Conservation (phyloP, 2,888 invertebrate species). For the Drosophila cognata region DNA sequence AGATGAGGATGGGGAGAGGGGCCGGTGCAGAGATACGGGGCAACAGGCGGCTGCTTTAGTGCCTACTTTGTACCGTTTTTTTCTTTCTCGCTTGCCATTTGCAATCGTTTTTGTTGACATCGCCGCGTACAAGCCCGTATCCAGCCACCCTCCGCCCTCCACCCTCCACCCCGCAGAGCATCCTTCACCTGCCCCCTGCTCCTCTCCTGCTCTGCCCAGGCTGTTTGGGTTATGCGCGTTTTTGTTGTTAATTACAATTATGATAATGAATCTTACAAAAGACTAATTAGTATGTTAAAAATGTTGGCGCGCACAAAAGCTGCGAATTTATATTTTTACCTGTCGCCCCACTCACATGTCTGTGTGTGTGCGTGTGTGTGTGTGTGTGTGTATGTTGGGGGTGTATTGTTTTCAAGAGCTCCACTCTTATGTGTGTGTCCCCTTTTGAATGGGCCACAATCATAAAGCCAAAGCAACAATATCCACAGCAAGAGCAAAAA, state of each 20-base stretch:
- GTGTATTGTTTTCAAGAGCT: constrained; percentile 57
- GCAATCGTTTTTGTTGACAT: constrained; percentile 60
- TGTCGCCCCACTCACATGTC: constrained; percentile 38
- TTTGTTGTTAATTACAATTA: constrained; percentile 80
- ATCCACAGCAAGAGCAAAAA: constrained; percentile 27
- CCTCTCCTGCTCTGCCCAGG: too few species aligned
- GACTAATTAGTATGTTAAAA: constrained; percentile 80
- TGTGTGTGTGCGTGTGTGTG: constrained; percentile 7
- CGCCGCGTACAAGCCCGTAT: constrained; percentile 34
- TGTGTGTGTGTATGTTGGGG: constrained; percentile 18
- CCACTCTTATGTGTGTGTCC: constrained; percentile 45
- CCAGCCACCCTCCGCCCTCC: neutral
- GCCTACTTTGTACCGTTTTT: constrained; percentile 11
- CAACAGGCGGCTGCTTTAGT: constrained; percentile 20
- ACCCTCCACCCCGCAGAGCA: neutral
- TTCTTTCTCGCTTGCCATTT: constrained; percentile 21
- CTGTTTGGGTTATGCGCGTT: constrained; percentile 35
- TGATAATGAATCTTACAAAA: constrained; percentile 80
- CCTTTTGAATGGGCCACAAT: constrained; percentile 38
- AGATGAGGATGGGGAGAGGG: too few species aligned
- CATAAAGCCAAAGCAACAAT: constrained; percentile 40
- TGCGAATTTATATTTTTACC: constrained; percentile 57
- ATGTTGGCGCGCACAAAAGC: constrained; percentile 66
- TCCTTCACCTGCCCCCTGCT: too few species aligned
- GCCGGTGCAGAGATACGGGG: neutral